Conservation (phyloP, 1,140 invertebrate genomes). For the Calephelis nemesis region DNA sequence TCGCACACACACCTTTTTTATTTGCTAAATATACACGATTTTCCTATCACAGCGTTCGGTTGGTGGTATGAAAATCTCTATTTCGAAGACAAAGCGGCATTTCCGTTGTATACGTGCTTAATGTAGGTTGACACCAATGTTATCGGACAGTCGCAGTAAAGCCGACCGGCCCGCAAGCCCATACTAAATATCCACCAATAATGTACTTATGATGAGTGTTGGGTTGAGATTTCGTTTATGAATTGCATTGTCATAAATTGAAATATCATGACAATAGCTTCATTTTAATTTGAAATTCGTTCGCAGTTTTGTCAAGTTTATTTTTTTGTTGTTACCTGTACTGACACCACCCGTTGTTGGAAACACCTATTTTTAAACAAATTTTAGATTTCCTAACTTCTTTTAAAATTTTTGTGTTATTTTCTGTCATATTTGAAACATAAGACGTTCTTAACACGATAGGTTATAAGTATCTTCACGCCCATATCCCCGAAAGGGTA, state of each 20-base stretch:
- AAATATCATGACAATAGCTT: slow-evolving; percentile 49
- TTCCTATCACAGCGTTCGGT: slow-evolving; percentile 42
- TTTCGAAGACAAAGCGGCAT: slow-evolving; percentile 41
- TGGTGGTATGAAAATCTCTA: slow-evolving; percentile 24
- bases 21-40: too few species aligned
- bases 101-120: slow-evolving; percentile 24
- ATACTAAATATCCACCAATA: slow-evolving; percentile 65
- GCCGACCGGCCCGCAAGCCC: slow-evolving; percentile 48
- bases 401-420: too few species aligned
- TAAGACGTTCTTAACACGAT: too few species aligned
- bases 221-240: slow-evolving; percentile 62
- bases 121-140: slow-evolving; percentile 44
- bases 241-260: slow-evolving; percentile 61
- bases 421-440: too few species aligned
- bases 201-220: slow-evolving; percentile 63
- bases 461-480: too few species aligned
- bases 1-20: too few species aligned
- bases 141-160: slow-evolving; percentile 58
- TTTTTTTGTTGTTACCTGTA: slow-evolving; percentile 33
- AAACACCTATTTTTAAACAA: too few species aligned
- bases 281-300: slow-evolving; percentile 27
- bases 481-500: too few species aligned
- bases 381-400: too few species aligned
- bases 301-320: slow-evolving; percentile 47
- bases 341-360: too few species aligned